Evolutionary conservation across 2,797 vertebrate genomes (phyloP), one percentile per base, ranked within the genome.

Genomic region (Okamejei kenojei): DNA sequence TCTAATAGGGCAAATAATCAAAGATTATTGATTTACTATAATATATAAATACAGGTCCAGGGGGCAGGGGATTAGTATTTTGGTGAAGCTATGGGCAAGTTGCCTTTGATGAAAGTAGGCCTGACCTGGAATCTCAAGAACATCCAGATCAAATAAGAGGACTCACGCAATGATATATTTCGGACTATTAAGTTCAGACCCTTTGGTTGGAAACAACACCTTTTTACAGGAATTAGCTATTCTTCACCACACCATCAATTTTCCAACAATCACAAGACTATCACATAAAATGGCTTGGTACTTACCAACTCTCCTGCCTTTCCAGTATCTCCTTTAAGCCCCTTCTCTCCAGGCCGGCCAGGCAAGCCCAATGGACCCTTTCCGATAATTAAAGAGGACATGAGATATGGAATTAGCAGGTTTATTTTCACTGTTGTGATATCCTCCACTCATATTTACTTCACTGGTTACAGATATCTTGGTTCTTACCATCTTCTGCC

Each of bases 361-460:
- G 97, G 97, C 65, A 98, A 94, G 17, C 98, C 98, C 11, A 97
- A 94, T 0, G 96, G 96, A 61, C 98, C 98, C 98, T 98, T 93
- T 0, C 94, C 93, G 65, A 88, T 88, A 88, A 32, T 88, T 35
- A 32, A 23, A 68, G 63, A 68, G 21, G 19, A 88, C 19, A 32
- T 84, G 45, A 5, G n/a, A 94, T 93, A 32, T 58, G 23, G 71
- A 54, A 86, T 65, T 65, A 10, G 21, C 38, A 3, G 11, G 84
- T 23, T 65, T 78, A 63, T 65, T 88, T 88, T 32, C 32, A 19
- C 2, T 0, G 6, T 65, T 88, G 63, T n/a, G 17, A 13, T 21
- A 32, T 32, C 7, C 15, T 88, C 61, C 71, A 90, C 35, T 76
- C 2, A 76, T 54, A 15, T 76, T 76, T 45, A 26, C 26, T n/a